phyloP scores from a whole-genome alignment of 2,888 invertebrate species.

The Mycogona germanica region DNA sequence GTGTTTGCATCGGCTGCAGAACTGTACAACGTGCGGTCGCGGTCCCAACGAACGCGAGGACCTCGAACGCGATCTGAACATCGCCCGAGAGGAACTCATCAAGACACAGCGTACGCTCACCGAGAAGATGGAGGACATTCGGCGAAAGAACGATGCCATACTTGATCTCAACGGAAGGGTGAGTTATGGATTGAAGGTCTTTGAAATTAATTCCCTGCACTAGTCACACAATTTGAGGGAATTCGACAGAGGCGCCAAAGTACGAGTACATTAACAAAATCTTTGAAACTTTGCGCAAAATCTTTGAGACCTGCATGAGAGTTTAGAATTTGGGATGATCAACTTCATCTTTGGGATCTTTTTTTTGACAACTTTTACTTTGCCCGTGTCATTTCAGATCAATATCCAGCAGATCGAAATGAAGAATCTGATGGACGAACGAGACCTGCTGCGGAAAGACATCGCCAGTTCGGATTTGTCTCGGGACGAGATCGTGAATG shows the following conservation, averaged over 20 bases:
- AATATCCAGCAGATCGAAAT: slow-evolving; percentile 58
- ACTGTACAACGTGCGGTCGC: slow-evolving; percentile 25
- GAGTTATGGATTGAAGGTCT: background rate
- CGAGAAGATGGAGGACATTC: slow-evolving; percentile 14
- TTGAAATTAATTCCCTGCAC: no score
- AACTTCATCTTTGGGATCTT: no score
- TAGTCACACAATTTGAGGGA: no score
- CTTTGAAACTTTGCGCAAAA: no score
- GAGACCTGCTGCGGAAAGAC: slow-evolving; percentile 57
- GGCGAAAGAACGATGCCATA: slow-evolving; percentile 7
- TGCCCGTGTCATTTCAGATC: slow-evolving; percentile 27
- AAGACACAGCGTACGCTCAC: slow-evolving; percentile 16
- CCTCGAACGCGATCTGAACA: slow-evolving; percentile 22
- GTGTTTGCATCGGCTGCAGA: slow-evolving; percentile 20
- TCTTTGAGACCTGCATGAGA: no score
- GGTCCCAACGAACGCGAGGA: slow-evolving; percentile 23
- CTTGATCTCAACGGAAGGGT: slow-evolving; percentile 3
- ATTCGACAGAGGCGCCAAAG: no score
- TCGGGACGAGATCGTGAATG: slow-evolving; percentile 60
- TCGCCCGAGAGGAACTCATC: slow-evolving; percentile 19
- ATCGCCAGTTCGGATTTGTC: slow-evolving; percentile 27
- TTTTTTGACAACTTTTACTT: no score
- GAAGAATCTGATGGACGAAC: slow-evolving; percentile 64
- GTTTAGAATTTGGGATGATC: no score
- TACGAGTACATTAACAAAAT: no score